Percentiles rank a stretch among this genome's conserved stretches.
phyloP scores from a whole-genome alignment of 92 coral and sea anemone species.

The Metridium senile region DNA sequence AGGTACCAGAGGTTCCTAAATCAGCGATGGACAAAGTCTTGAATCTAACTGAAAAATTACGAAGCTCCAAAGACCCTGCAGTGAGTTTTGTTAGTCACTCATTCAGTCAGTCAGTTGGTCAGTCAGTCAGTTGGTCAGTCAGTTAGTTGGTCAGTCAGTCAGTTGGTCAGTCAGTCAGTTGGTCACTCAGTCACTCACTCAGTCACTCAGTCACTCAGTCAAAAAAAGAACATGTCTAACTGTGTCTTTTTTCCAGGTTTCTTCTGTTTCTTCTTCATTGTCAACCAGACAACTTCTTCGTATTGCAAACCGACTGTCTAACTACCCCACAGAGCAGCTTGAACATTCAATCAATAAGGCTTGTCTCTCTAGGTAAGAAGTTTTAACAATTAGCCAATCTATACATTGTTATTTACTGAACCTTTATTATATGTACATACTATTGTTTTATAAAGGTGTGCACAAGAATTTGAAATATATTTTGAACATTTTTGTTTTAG shows the following conservation, averaged over 20 bases:
- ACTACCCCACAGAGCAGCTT: conserved; percentile 76
- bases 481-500: too few species aligned
- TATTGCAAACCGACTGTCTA: conserved; percentile 82
- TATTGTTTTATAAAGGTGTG: too few species aligned
- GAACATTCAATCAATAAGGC: conserved; percentile 87
- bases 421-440: too few species aligned
- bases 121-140: background rate
- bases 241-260: conserved; percentile 43
- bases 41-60: conserved; percentile 69
- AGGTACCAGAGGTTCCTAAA: conserved; percentile 83
- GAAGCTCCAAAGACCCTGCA: conserved; percentile 80
- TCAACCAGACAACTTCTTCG: conserved; percentile 95
- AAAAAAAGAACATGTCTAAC: background rate
- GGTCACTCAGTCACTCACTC: background rate
- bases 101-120: background rate
- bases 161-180: background rate
- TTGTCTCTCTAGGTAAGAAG: conserved; percentile 78
- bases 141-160: too few species aligned
- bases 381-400: too few species aligned
- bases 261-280: conserved; percentile 89
- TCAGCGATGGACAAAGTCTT: conserved; percentile 76
- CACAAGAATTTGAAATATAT: too few species aligned
- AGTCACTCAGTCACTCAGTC: background rate
- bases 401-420: too few species aligned
- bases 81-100: conserved; percentile 38